Evolutionary conservation across 1,140 invertebrate species (phyloP).

Genomic region (Tetramorium simillimum): DNA sequence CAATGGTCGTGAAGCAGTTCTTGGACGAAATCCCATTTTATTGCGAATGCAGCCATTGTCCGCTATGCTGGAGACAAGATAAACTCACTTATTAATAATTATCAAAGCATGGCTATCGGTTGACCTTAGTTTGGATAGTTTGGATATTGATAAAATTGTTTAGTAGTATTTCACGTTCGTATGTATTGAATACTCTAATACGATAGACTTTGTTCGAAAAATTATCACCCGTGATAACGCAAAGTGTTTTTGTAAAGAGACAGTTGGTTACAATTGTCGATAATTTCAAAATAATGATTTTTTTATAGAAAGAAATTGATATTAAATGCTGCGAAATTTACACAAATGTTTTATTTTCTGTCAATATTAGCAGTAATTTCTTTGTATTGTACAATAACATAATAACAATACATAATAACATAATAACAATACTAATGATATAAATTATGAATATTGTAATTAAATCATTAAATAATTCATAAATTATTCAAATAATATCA

Average conservation of each 20-base stretch:
- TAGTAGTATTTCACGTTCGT: not conserved
- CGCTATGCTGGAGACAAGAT: not conserved
- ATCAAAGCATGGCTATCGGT: not conserved
- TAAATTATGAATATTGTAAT: no score
- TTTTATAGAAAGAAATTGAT: not conserved
- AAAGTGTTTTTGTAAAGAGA: not conserved
- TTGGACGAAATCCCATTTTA: slow-evolving; percentile 9
- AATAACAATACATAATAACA: not conserved
- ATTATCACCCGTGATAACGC: slow-evolving; percentile 8
- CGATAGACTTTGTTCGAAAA: not conserved
- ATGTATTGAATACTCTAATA: slow-evolving; percentile 8
- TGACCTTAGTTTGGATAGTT: slow-evolving; percentile 32
- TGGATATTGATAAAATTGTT: slow-evolving; percentile 1
- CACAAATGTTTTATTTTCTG: not conserved
- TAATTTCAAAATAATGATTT: not conserved
- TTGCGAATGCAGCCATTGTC: slow-evolving; percentile 25
- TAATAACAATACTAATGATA: not conserved
- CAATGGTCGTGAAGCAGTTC: slow-evolving; percentile 26
- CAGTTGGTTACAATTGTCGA: not conserved
- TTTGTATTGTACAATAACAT: not conserved
- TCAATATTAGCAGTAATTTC: not conserved
- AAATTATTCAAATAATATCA: not conserved
- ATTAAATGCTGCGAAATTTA: slow-evolving; percentile 20
- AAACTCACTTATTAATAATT: slow-evolving; percentile 24
- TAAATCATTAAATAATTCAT: not conserved